Percentiles rank a stretch among this genome's conserved stretches.
Evolutionary conservation across 2,797 vertebrate species (phyloP).

Genomic region (Poecilia velifera): DNA sequence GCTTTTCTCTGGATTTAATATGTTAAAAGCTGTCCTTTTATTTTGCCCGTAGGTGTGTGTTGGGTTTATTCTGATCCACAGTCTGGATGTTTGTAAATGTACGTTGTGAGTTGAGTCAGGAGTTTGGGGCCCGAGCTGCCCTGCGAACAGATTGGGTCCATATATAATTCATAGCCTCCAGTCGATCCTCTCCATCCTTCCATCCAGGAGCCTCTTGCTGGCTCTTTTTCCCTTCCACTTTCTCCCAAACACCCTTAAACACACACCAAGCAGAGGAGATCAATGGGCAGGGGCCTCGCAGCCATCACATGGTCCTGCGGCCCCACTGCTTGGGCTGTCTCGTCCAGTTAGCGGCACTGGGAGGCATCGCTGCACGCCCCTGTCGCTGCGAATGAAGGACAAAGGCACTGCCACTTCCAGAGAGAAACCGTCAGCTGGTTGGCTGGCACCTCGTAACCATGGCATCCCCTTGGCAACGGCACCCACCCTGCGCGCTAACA

Average conservation of each 20-base stretch:
- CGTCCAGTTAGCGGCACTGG: constrained; percentile 70
- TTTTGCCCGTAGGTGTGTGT: constrained; percentile 52
- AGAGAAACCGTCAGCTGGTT: constrained; percentile 72
- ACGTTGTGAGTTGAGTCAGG: constrained; percentile 69
- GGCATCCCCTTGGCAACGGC: constrained; percentile 79
- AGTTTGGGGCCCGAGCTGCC: constrained; percentile 72
- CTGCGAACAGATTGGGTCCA: constrained; percentile 81
- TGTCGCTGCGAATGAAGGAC: constrained; percentile 75
- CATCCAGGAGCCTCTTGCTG: constrained; percentile 65
- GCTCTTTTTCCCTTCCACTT: constrained; percentile 46
- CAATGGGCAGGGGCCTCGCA: constrained; percentile 57
- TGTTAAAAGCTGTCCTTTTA: constrained; percentile 83
- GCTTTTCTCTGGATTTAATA: constrained; percentile 83
- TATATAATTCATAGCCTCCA: constrained; percentile 87
- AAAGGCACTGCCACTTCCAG: constrained; percentile 68
- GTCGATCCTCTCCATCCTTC: constrained; percentile 80
- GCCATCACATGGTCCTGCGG: constrained; percentile 58
- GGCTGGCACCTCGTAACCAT: constrained; percentile 81
- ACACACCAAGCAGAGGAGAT: constrained; percentile 54
- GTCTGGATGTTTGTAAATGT: constrained; percentile 29
- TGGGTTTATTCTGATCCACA: constrained; percentile 63
- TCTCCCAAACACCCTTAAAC: constrained; percentile 14
- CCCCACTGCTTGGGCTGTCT: constrained; percentile 65
- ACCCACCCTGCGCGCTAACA: constrained; percentile 55
- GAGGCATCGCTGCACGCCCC: constrained; percentile 60